Evolutionary conservation across 2,888 invertebrate species (phyloP).

Genomic region (Bembecia ichneumoniformis): DNA sequence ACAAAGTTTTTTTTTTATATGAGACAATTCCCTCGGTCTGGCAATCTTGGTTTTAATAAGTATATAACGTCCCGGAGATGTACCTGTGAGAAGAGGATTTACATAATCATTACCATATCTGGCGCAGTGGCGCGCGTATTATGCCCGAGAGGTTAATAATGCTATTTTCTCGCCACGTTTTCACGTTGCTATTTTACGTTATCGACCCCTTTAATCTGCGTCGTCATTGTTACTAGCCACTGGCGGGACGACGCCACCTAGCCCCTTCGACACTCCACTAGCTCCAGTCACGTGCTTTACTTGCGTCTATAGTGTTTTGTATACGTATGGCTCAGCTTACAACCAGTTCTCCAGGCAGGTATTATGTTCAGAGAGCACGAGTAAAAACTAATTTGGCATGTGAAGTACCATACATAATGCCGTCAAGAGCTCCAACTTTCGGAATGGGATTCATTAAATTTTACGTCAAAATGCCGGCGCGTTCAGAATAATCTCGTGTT

Average conservation of each 20-base stretch:
- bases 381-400: neutral
- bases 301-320: neutral
- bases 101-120: constrained; percentile 74
- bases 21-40: constrained; percentile 53
- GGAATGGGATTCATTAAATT: neutral
- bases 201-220: constrained; percentile 67
- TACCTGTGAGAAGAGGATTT: constrained; percentile 69
- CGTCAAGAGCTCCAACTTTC: neutral
- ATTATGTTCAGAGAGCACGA: neutral
- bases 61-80: constrained; percentile 68
- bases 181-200: constrained; percentile 69
- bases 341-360: neutral
- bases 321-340: neutral
- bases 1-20: constrained; percentile 46
- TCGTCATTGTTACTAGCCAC: constrained; percentile 68
- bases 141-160: constrained; percentile 72
- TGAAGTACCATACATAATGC: neutral
- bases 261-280: constrained; percentile 28
- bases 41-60: constrained; percentile 72
- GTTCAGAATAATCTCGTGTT: constrained; percentile 10
- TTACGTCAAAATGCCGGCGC: neutral
- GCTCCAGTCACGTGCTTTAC: neutral
- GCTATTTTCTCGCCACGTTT: constrained; percentile 72
- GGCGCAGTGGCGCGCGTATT: constrained; percentile 70
- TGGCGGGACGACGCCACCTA: constrained; percentile 47